Conservation (phyloP, 92 coral and sea anemone genomes). For the Actinostola sp. region DNA sequence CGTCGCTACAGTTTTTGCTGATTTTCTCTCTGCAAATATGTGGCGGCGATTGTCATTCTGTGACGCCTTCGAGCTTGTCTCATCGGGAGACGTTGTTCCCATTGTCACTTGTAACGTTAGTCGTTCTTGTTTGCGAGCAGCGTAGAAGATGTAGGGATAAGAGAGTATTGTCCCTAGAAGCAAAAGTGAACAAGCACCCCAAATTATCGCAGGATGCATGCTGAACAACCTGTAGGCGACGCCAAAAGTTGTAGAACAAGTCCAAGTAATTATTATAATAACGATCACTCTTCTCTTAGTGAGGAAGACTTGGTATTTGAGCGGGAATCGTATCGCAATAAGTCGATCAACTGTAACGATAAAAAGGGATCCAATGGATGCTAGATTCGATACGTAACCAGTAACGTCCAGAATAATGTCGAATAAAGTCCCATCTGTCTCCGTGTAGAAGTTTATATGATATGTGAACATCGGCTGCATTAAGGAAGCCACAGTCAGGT, state of each 20-base stretch:
- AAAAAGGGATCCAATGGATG: slow-evolving; percentile 38
- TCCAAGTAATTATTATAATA: slow-evolving; percentile 9
- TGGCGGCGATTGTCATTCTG: background rate
- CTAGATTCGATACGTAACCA: slow-evolving; percentile 39
- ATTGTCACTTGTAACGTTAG: background rate
- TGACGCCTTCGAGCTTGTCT: background rate
- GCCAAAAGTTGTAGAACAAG: slow-evolving; percentile 11
- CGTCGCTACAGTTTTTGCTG: slow-evolving; percentile 41
- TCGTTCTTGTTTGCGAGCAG: slow-evolving; percentile 28
- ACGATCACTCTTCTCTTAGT: slow-evolving; percentile 9
- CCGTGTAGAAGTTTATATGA: slow-evolving; percentile 25
- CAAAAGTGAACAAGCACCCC: slow-evolving; percentile 24
- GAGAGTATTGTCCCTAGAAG: slow-evolving; percentile 23
- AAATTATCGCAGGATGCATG: slow-evolving; percentile 3
- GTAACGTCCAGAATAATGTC: slow-evolving; percentile 16
- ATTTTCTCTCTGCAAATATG: slow-evolving; percentile 26
- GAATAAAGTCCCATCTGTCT: slow-evolving; percentile 40
- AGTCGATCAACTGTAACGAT: slow-evolving; percentile 38
- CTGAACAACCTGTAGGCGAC: background rate
- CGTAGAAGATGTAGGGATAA: slow-evolving; percentile 29
- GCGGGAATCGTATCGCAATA: slow-evolving; percentile 33
- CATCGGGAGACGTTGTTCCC: background rate
- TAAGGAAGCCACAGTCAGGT: slow-evolving; percentile 10
- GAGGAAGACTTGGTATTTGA: slow-evolving; percentile 27
- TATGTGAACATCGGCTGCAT: slow-evolving; percentile 40